Conservation (phyloP, 2,113 vertebrate genomes). For the Ptyas mucosa region DNA sequence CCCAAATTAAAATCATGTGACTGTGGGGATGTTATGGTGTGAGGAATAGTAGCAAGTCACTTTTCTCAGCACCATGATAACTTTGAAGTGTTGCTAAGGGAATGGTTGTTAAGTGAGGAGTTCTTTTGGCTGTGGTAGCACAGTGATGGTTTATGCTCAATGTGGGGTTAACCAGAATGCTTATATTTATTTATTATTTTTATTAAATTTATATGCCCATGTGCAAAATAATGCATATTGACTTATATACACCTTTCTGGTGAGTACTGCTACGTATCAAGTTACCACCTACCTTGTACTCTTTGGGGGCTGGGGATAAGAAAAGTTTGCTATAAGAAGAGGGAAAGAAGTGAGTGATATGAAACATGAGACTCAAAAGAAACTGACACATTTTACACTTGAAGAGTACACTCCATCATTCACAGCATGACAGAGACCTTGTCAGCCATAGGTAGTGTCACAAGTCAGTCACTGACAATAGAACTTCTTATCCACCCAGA, state of each 20-base stretch:
- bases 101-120: too few relatives aligned
- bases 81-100: too few relatives aligned
- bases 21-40: too few relatives aligned
- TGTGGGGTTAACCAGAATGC: background rate
- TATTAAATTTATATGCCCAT: too few relatives aligned
- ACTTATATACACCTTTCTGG: background rate
- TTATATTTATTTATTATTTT: background rate
- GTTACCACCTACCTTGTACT: background rate
- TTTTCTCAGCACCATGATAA: too few relatives aligned
- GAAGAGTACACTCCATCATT: background rate
- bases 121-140: background rate
- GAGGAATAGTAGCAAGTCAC: too few relatives aligned
- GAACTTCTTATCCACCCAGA: background rate
- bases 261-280: background rate
- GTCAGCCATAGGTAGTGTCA: background rate
- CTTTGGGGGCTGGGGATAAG: background rate
- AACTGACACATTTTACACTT: background rate
- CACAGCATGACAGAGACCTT: background rate
- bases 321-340: background rate
- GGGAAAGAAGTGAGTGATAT: background rate
- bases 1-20: too few relatives aligned
- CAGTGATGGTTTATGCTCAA: background rate
- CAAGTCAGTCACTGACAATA: constrained; percentile 18
- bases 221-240: too few relatives aligned
- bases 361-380: background rate